These are phyloP conservation scores for Oncorhynchus keta DNA, from an alignment of 2,113 vertebrate species.

Conservation along the genomic window DNA sequence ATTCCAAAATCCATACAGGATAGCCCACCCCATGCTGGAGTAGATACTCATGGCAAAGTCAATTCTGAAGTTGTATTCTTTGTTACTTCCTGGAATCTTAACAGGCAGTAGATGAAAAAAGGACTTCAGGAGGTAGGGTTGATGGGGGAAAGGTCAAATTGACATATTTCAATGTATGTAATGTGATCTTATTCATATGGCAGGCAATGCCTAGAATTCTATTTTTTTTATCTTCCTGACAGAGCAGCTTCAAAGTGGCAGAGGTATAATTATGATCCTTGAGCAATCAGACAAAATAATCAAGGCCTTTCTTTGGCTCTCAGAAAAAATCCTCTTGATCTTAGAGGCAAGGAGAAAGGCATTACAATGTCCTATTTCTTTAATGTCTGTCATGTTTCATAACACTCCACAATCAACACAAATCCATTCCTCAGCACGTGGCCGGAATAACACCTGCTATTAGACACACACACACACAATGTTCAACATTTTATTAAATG, in stretches of 20 bases:
- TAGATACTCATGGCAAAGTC: neutral
- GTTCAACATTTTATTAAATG: constrained; percentile 13
- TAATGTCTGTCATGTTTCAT: constrained; percentile 6
- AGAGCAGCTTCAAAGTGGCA: neutral
- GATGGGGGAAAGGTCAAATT: neutral
- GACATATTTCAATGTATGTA: too few species aligned
- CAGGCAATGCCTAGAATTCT: neutral
- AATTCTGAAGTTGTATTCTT: neutral
- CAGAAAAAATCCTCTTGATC: constrained; percentile 5
- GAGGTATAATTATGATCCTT: neutral
- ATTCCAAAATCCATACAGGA: constrained; percentile 14
- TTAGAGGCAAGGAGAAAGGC: neutral
- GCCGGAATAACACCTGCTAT: constrained; percentile 7
- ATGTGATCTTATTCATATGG: neutral
- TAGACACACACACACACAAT: constrained; percentile 8
- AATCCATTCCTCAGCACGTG: constrained; percentile 12
- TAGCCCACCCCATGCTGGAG: neutral
- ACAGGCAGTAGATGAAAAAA: neutral
- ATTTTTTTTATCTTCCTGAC: neutral
- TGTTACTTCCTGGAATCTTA: constrained; percentile 4
- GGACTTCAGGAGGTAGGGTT: neutral
- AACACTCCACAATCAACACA: constrained; percentile 7
- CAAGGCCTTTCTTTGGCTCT: constrained; percentile 1
- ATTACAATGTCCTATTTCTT: constrained; percentile 14
- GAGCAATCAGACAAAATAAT: neutral